A percentile compares a stretch with the other conserved stretches of the same genome.
phyloP scores from a whole-genome alignment of 2,888 invertebrate genomes.

The Merodon equestris region DNA sequence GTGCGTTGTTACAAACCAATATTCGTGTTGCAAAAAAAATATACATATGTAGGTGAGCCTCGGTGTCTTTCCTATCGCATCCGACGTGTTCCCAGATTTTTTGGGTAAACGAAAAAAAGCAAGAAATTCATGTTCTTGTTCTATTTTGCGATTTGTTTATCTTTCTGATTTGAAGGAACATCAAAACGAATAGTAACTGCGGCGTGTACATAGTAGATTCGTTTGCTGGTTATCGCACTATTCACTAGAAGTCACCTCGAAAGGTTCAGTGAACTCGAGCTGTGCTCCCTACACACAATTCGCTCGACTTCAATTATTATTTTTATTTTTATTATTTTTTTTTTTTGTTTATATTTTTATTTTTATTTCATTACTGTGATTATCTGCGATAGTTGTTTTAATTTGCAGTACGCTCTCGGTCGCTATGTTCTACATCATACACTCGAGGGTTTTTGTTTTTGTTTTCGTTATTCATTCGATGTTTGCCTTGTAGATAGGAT shows the following conservation, averaged over 20 bases:
- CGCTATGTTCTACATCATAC: not conserved
- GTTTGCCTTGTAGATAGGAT: conserved; percentile 48
- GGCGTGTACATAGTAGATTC: not conserved
- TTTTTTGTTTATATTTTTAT: too few relatives aligned
- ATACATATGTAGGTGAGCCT: conserved; percentile 19
- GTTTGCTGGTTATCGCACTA: conserved; percentile 54
- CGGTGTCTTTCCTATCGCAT: too few relatives aligned
- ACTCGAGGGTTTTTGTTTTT: conserved; percentile 6
- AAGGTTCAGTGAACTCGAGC: conserved; percentile 53
- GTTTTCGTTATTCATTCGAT: conserved; percentile 25
- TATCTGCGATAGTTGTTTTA: conserved; percentile 67
- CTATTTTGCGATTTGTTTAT: conserved; percentile 15
- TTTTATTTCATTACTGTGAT: conserved; percentile 50
- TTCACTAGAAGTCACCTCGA: conserved; percentile 65
- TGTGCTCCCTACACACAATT: conserved; percentile 34
- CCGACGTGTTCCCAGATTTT: not conserved
- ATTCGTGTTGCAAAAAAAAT: conserved; percentile 16
- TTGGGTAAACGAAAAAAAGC: not conserved
- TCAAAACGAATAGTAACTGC: not conserved
- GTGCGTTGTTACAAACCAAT: too few relatives aligned
- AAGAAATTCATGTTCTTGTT: not conserved
- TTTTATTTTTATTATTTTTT: conserved; percentile 29
- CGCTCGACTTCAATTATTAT: conserved; percentile 64
- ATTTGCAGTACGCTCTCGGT: conserved; percentile 45
- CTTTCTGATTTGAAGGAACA: conserved; percentile 19